Percentiles rank a stretch among this genome's conserved stretches.
Evolutionary conservation across 1,140 invertebrate species (phyloP).

Genomic region (Papilio machaon): DNA sequence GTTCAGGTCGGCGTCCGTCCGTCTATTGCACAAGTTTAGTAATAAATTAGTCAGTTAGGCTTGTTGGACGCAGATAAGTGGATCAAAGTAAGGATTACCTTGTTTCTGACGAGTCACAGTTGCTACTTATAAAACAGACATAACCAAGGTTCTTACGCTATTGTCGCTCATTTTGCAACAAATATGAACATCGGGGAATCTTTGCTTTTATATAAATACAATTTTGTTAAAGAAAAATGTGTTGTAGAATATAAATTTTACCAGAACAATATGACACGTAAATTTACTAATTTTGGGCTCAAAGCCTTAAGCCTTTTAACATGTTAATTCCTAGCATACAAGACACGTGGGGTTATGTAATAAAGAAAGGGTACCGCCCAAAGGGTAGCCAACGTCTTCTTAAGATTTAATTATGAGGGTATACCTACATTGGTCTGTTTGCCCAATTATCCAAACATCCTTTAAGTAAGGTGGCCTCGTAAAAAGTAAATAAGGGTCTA

Average conservation of each 20-base stretch:
- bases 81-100: constrained; percentile 58
- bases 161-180: neutral
- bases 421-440: constrained; percentile 26
- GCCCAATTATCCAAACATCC: constrained; percentile 36
- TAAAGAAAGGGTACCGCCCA: constrained; percentile 28
- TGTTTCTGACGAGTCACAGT: constrained; percentile 41
- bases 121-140: constrained; percentile 46
- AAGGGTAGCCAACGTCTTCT: constrained; percentile 28
- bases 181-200: neutral
- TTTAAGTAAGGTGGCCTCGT: constrained; percentile 37
- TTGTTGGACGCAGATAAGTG: constrained; percentile 52
- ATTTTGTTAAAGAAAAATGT: neutral
- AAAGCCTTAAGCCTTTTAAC: constrained; percentile 21
- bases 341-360: constrained; percentile 30
- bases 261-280: neutral
- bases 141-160: neutral
- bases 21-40: constrained; percentile 59
- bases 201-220: neutral
- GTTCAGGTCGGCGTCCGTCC: constrained; percentile 51
- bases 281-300: constrained; percentile 11
- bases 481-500: constrained; percentile 36
- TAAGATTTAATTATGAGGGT: constrained; percentile 39
- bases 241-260: neutral
- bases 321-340: constrained; percentile 31
- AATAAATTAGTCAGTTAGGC: constrained; percentile 60